These are phyloP conservation scores for Drosophila koepferae DNA, from an alignment of 2,888 invertebrate species.

Conservation along the genomic window DNA sequence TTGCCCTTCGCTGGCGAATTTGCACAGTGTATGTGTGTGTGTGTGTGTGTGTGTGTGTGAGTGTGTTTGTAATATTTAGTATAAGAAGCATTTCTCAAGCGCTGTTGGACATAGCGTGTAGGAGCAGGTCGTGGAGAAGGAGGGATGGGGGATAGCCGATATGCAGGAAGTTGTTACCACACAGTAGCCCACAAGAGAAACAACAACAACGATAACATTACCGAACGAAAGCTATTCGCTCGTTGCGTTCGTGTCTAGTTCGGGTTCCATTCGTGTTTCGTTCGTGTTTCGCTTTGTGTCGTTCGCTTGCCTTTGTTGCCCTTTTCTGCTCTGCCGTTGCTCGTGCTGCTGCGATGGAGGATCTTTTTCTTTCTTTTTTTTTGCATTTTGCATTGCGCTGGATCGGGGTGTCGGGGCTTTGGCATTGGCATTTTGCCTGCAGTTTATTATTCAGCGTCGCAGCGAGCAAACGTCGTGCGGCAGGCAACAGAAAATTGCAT, in stretches of 20 bases:
- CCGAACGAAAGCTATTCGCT: slow-evolving; percentile 17
- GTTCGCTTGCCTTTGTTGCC: slow-evolving; percentile 40
- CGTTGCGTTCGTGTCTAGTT: slow-evolving; percentile 16
- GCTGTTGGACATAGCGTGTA: slow-evolving; percentile 14
- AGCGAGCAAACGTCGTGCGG: slow-evolving; percentile 71
- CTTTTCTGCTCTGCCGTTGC: slow-evolving; percentile 16
- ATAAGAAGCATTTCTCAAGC: slow-evolving; percentile 41
- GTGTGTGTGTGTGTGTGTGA: slow-evolving; percentile 20
- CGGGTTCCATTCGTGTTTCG: slow-evolving; percentile 11
- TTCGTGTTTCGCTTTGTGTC: slow-evolving; percentile 4
- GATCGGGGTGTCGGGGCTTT: slow-evolving; percentile 34
- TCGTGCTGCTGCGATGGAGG: slow-evolving; percentile 14
- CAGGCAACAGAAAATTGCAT: slow-evolving; percentile 20
- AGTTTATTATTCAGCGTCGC: slow-evolving; percentile 77
- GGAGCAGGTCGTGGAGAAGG: not conserved
- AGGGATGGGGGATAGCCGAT: slow-evolving; percentile 28
- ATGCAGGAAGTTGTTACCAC: slow-evolving; percentile 70
- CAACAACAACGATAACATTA: slow-evolving; percentile 33
- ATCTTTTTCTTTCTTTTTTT: slow-evolving; percentile 31
- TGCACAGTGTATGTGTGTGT: slow-evolving; percentile 1
- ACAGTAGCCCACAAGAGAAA: slow-evolving; percentile 55
- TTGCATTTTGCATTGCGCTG: slow-evolving; percentile 38
- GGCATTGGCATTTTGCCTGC: slow-evolving; percentile 53
- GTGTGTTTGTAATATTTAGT: slow-evolving; percentile 29
- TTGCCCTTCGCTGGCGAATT: slow-evolving; percentile 61